Evolutionary conservation across 2,888 invertebrate species (phyloP), one percentile per base, ranked within the genome.

Genomic region (Frankliniella fusca): DNA sequence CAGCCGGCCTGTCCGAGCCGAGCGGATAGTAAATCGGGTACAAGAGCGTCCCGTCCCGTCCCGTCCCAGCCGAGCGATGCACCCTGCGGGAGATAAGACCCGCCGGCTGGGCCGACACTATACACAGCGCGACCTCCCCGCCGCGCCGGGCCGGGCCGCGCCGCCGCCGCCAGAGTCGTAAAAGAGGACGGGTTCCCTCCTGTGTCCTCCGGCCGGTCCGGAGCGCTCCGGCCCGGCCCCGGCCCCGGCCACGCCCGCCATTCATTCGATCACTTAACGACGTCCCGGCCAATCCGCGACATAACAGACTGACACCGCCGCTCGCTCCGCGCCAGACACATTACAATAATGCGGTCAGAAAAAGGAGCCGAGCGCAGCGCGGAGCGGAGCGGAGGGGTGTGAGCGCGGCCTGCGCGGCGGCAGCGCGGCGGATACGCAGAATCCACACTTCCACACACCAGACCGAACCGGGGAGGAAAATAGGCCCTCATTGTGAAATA

Each of bases 361-460:
- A 38, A 76, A 23, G 27, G 81, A 27, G 54, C 50, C 7, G 65
- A 65, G 65, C 48, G 65, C 27, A n/a, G 65, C 28, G 65, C 48
- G 65, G 61, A n/a, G 65, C 28, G 61, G 65, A 61, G 65, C 27
- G 54, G 81, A 70, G 81, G 70, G 10, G 76, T 48, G 61, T 7
- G 50, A 81, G 61, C 12, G 48, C n/a, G n/a, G n/a, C n/a, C n/a
- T n/a, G n/a, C n/a, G n/a, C n/a, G n/a, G n/a, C n/a, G n/a, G n/a
- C n/a, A n/a, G n/a, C n/a, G n/a, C n/a, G n/a, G n/a, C n/a, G n/a
- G 20, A 10, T 23, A 81, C 61, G 27, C 28, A 27, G 61, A 70
- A 70, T 81, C 70, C 48, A 54, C 27, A 81, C 65, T 38, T 65
- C 48, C 65, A 48, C 61, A 70, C 18, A 38, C 48, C 15, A 81